Percentiles rank a stretch among this genome's conserved stretches.
These are phyloP conservation scores for Pocillopora meandrina DNA, from an alignment of 92 coral and sea anemone genomes.

Conservation along the genomic window DNA sequence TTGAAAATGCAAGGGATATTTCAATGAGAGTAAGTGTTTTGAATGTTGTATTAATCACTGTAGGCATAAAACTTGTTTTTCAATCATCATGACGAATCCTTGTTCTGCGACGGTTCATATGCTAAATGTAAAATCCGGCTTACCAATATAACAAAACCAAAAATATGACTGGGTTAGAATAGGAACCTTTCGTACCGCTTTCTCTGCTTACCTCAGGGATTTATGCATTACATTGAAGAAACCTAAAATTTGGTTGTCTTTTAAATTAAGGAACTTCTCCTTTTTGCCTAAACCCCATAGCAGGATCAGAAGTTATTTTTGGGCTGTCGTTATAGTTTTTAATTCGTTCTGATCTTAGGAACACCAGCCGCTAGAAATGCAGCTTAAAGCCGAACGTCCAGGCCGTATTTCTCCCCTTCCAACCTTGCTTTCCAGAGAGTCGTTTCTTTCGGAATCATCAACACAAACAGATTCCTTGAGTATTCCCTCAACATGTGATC, in stretches of 20 bases:
- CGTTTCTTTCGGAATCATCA: not conserved
- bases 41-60: not conserved
- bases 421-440: not conserved
- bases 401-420: not conserved
- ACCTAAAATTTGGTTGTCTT: too few relatives aligned
- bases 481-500: not conserved
- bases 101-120: too few relatives aligned
- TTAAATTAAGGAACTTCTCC: too few relatives aligned
- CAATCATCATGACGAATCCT: too few relatives aligned
- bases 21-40: not conserved
- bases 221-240: too few relatives aligned
- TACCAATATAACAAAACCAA: too few relatives aligned
- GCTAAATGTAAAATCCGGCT: too few relatives aligned
- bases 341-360: not conserved
- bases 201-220: too few relatives aligned
- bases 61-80: not conserved
- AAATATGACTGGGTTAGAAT: too few relatives aligned
- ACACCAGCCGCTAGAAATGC: not conserved
- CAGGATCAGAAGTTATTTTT: too few relatives aligned
- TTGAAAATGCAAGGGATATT: not conserved
- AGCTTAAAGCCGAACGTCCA: not conserved
- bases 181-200: too few relatives aligned
- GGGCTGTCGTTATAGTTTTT: not conserved
- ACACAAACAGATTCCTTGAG: slow-evolving; percentile 12
- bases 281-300: too few relatives aligned